Base-by-base conservation (phyloP, 2,888 invertebrate species). In the Cerastis leucographa region DNA sequence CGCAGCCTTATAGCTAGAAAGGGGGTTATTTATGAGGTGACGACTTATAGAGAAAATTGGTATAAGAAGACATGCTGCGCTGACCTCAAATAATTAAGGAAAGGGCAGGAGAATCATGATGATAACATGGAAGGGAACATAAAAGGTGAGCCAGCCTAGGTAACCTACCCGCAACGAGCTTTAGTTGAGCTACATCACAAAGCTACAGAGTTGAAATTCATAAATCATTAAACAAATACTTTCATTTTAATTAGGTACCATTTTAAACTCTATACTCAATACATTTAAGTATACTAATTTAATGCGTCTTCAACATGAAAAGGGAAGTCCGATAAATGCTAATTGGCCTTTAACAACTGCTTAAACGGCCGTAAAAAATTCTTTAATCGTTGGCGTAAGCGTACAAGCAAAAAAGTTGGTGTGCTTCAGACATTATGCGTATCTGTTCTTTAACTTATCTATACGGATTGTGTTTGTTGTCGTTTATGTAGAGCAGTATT, bases 301-400 rank as follows among this genome's bases (percentile, higher is more conserved):
- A 81, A 78, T 88, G 74, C 83, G 83, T 82, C 85, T 87, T 88
- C n/a, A 84, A 92, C 92, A 90, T 89, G 90, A 86, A 91, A 92
- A 91, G 88, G 91, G 93, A 92, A 92, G 90, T 90, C 89, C 90
- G 89, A 92, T 92, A 91, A 93, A 93, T 92, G 90, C 89, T 94
- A 94, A 95, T 94, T 93, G 92, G 85, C 87, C 84, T 88, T 91
- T 90, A 93, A 93, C 92, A 92, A 90, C 90, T 92, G 90, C 89
- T 92, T 92, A 92, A 92, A 89, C 86, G 90, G 77, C 86, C 88
- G 90, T 93, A 90, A 93, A 93, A 91, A 91, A 89, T 78, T 87
- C 81, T 89, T 92, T 92, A 92, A 93, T 93, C 88, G 88, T 80
- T 83, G 78, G 83, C 79, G 73, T 84, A 85, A 84, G 80, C 88